Percentiles rank a stretch among this genome's conserved stretches.
phyloP scores from a whole-genome alignment of 2,888 invertebrate genomes.

The Coelogynopora nodosa region DNA sequence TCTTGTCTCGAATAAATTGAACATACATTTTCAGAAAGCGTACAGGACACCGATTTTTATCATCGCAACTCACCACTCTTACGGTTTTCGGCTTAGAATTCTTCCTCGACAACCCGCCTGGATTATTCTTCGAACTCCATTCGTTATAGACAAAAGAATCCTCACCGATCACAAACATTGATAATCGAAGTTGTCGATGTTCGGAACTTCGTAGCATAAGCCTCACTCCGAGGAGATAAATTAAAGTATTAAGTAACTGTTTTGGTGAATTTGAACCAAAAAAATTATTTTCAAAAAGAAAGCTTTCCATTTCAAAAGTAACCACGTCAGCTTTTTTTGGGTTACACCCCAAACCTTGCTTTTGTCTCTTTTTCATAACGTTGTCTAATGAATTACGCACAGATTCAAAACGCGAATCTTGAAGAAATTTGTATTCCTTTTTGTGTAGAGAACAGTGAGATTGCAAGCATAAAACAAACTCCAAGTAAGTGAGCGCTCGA shows the following conservation, averaged over 20 bases:
- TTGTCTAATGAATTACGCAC: constrained; percentile 28
- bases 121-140: constrained; percentile 31
- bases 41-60: constrained; percentile 1
- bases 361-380: constrained; percentile 31
- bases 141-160: constrained; percentile 31
- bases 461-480: constrained; percentile 31
- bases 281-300: constrained; percentile 31
- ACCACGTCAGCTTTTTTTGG: constrained; percentile 31
- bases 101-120: constrained; percentile 29
- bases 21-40: not conserved
- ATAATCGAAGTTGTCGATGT: constrained; percentile 28
- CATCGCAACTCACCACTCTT: constrained; percentile 28
- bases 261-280: constrained; percentile 28
- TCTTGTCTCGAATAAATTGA: not conserved
- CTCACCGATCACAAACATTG: constrained; percentile 23
- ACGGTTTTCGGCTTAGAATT: constrained; percentile 28
- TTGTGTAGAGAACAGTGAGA: constrained; percentile 28
- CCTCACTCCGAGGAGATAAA: constrained; percentile 28
- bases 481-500: constrained; percentile 29
- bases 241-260: constrained; percentile 31
- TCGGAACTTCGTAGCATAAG: constrained; percentile 31
- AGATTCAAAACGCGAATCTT: constrained; percentile 27
- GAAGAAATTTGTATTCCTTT: constrained; percentile 31
- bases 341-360: constrained; percentile 31
- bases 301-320: constrained; percentile 29